Conservation (phyloP, 2,113 vertebrate species). For the Perognathus longimembris region DNA sequence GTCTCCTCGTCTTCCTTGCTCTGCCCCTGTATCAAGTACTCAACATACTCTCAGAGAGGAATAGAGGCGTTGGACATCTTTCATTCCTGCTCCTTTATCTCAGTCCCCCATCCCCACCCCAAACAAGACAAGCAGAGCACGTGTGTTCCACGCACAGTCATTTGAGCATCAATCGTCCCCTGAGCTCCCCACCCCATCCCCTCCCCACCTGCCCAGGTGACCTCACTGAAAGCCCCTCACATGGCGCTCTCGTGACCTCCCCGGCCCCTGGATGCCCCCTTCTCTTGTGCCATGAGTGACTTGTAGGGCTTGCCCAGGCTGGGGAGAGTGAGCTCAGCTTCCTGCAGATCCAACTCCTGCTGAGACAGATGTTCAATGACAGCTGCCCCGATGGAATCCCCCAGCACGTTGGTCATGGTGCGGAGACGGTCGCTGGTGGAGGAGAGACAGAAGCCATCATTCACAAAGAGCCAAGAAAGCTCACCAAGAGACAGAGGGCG, state of each 20-base stretch:
- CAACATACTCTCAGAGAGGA: not conserved
- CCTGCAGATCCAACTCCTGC: slow-evolving; percentile 91
- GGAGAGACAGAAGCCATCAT: not conserved
- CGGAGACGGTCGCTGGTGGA: slow-evolving; percentile 93
- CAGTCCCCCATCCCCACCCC: not conserved
- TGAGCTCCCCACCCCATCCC: not conserved
- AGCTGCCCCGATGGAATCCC: slow-evolving; percentile 95
- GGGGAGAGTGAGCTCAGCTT: slow-evolving; percentile 91
- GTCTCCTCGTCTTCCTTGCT: not conserved
- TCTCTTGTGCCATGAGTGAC: slow-evolving; percentile 90
- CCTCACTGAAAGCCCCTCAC: slow-evolving; percentile 69
- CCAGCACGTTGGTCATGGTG: slow-evolving; percentile 96
- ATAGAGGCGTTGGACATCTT: not conserved
- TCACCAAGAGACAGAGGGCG: too few species aligned
- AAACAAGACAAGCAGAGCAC: not conserved
- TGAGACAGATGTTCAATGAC: slow-evolving; percentile 96
- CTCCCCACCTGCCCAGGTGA: not conserved
- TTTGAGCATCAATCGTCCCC: not conserved
- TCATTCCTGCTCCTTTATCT: slow-evolving; percentile 68
- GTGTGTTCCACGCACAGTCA: not conserved
- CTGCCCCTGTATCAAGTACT: not conserved
- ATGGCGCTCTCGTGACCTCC: slow-evolving; percentile 92
- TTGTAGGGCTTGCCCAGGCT: slow-evolving; percentile 91
- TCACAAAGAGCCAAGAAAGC: not conserved
- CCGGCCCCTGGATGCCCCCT: slow-evolving; percentile 84